Evolutionary conservation across 2,888 invertebrate genomes (phyloP).

Genomic region (Scelioninae gen. 1): DNA sequence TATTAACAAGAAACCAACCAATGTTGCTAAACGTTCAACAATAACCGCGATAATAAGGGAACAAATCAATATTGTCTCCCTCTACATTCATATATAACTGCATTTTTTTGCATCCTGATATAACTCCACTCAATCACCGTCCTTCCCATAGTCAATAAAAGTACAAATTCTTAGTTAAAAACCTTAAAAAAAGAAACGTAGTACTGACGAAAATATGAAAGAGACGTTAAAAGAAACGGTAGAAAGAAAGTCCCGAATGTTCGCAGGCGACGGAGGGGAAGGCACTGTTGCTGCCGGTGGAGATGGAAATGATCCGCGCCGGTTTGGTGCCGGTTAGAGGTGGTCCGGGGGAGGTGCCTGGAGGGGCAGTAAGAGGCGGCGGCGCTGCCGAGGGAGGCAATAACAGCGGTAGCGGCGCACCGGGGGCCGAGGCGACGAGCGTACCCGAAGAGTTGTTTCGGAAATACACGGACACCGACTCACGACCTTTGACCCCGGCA

Average conservation of each 20-base stretch:
- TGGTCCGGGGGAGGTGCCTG: constrained; percentile 47
- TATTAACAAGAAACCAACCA: constrained; percentile 8
- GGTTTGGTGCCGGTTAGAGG: constrained; percentile 74
- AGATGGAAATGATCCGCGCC: constrained; percentile 81
- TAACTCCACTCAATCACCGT: no score
- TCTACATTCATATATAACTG: no score
- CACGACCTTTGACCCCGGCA: constrained; percentile 91
- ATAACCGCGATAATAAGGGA: constrained; percentile 28
- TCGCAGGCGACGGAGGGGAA: constrained; percentile 81
- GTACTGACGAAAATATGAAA: no score
- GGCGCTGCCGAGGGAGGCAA: constrained; percentile 59
- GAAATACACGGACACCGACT: constrained; percentile 93
- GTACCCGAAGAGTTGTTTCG: constrained; percentile 82
- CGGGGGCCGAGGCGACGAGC: constrained; percentile 56
- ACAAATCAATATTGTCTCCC: constrained; percentile 37
- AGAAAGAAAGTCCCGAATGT: no score
- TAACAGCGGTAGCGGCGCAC: constrained; percentile 48
- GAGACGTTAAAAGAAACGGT: no score
- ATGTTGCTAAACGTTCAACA: constrained; percentile 33
- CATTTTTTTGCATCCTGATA: no score
- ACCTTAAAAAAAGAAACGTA: no score
- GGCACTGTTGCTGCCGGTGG: constrained; percentile 79
- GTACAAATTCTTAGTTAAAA: no score
- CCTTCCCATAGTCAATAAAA: no score
- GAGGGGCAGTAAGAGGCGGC: constrained; percentile 12